Evolutionary conservation across 2,113 vertebrate species (phyloP).

Genomic region (Alectura lathami): DNA sequence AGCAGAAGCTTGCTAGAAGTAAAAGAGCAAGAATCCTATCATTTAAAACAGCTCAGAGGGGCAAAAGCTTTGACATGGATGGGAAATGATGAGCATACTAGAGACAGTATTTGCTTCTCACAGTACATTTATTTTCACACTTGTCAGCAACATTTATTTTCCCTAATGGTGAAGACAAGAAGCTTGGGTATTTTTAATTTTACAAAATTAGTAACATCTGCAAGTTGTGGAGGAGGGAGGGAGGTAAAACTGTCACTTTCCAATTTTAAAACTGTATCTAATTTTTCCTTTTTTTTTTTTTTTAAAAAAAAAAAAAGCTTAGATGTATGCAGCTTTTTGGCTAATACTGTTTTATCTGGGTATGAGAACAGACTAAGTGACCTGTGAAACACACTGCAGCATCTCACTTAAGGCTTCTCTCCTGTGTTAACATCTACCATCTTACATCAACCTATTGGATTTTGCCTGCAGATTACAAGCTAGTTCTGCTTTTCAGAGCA

Average conservation of each 20-base stretch:
- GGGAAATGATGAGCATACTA: constrained; percentile 10
- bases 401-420: neutral
- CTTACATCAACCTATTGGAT: neutral
- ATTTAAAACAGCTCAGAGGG: constrained; percentile 34
- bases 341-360: neutral
- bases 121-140: constrained; percentile 32
- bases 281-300: neutral
- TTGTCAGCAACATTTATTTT: constrained; percentile 66
- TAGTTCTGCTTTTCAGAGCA: neutral
- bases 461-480: neutral
- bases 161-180: constrained; percentile 57
- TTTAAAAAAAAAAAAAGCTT: neutral
- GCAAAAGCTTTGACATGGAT: constrained; percentile 56
- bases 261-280: neutral
- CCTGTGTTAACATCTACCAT: neutral
- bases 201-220: constrained; percentile 51
- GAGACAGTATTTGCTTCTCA: constrained; percentile 39
- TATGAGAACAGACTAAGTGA: neutral
- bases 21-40: constrained; percentile 13
- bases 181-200: constrained; percentile 18
- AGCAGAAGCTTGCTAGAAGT: constrained; percentile 53
- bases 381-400: neutral
- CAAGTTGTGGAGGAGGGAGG: constrained; percentile 20
- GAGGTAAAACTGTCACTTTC: constrained; percentile 38
- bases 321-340: neutral